Evolutionary conservation across 2,797 vertebrate species (phyloP), one percentile per base, ranked within the genome.

Genomic region (Crocidura indochinensis): DNA sequence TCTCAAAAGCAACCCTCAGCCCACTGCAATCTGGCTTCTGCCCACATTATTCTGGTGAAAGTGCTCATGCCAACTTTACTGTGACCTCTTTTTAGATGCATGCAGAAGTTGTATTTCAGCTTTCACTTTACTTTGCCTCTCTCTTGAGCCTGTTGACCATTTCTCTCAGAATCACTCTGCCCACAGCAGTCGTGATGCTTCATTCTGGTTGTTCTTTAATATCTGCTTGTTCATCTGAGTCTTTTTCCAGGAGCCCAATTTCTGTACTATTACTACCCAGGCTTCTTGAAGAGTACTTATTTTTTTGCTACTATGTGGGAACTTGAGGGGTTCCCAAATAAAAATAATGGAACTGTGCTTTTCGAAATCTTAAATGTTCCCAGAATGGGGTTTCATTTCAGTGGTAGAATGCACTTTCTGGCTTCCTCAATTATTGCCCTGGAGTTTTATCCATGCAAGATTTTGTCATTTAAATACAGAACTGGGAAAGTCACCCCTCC

Each of bases 1-100:
- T 93, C 46, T 69, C 26, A 84, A 47, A 53, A 85, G 84, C 92
- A 93, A 29, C 82, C 79, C 82, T 92, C 95, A 94, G 10, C 92
- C 94, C 76, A 93, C 95, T 74, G 84, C 91, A 95, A 95, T 94
- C 91, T 95, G 95, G 87, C 76, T 85, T 73, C 91, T 87, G 87
- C 92, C 91, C 79, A 95, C 93, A 80, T 26, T 53, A 68, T 82
- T 91, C 73, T 74, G 29, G 76, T 38, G 47, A 53, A 77, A 49
- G 29, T 49, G 24, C 69, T 85, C 68, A 29, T 79, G 72, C 79
- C 68, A 77, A 38, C n/a, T 93, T 87, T 65, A 49, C 44, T 20
- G 17, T 86, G 84, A 88, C 91, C 89, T 90, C 85, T 62, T 90
- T 95, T 91, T 31, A n/a, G 67, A 76, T 87, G 10, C 2, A 62